Evolutionary conservation across 2,113 vertebrate genomes (phyloP).

Genomic region (Lichenostomus cassidix): DNA sequence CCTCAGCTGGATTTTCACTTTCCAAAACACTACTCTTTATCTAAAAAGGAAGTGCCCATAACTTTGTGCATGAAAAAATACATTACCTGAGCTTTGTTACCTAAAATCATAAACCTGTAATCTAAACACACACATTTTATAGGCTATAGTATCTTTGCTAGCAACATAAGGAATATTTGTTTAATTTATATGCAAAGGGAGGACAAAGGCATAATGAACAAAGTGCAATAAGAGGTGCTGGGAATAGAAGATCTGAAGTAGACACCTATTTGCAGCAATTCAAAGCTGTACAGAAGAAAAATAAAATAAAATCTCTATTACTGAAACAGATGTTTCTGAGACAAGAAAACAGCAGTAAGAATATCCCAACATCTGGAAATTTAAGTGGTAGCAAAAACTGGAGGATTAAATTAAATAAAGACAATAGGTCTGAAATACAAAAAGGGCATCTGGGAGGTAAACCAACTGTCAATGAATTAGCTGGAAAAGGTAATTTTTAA

Average conservation of each 20-base stretch:
- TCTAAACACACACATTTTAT: neutral
- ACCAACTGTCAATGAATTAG: neutral
- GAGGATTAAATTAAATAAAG: conserved; percentile 12
- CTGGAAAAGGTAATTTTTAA: neutral
- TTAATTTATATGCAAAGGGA: conserved; percentile 24
- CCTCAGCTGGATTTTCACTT: neutral
- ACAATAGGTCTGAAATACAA: neutral
- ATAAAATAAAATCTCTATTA: conserved; percentile 27
- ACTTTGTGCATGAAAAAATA: neutral
- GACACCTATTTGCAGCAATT: conserved; percentile 4
- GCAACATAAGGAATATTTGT: conserved; percentile 7
- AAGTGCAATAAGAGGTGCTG: neutral
- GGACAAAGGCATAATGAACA: neutral
- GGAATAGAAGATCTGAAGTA: neutral
- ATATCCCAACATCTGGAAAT: conserved; percentile 23
- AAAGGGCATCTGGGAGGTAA: neutral
- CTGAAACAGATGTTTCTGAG: conserved; percentile 40
- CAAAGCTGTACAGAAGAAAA: neutral
- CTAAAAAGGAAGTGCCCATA: neutral
- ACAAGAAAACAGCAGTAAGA: neutral
- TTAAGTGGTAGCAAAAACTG: neutral
- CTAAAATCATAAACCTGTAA: neutral
- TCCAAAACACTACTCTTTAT: neutral
- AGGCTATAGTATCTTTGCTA: neutral
- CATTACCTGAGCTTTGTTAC: neutral